Evolutionary conservation across 2,888 invertebrate genomes (phyloP).

Genomic region (Noctua comes): DNA sequence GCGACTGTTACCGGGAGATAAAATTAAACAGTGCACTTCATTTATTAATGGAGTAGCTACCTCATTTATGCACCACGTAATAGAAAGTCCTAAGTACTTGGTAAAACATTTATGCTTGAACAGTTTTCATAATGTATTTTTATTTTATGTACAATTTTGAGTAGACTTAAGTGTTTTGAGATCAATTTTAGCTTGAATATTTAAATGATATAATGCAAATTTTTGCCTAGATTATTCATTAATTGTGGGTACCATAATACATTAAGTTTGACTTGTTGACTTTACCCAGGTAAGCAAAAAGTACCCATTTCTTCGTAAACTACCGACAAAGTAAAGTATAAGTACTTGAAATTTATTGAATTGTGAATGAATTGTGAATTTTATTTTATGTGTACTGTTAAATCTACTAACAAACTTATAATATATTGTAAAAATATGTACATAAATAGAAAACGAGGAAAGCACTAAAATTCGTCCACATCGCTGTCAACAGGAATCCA

Average conservation of each 20-base stretch:
- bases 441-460: too few relatives aligned
- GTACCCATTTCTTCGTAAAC: not conserved
- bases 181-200: not conserved
- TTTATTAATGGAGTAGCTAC: slow-evolving; percentile 42
- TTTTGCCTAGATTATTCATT: not conserved
- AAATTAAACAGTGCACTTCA: slow-evolving; percentile 59
- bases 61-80: slow-evolving; percentile 49
- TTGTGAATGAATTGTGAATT: too few relatives aligned
- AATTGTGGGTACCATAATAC: not conserved
- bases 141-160: not conserved
- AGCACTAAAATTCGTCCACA: too few relatives aligned
- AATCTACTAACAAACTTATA: too few relatives aligned
- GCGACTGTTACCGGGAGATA: slow-evolving; percentile 51
- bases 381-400: too few relatives aligned
- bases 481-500: too few relatives aligned
- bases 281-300: not conserved
- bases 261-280: not conserved
- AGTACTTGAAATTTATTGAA: too few relatives aligned
- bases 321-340: too few relatives aligned
- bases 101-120: slow-evolving; percentile 43
- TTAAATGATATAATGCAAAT: not conserved
- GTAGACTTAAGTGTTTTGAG: slow-evolving; percentile 1
- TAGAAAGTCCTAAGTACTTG: slow-evolving; percentile 36
- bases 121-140: slow-evolving; percentile 19
- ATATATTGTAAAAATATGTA: too few relatives aligned